Evolutionary conservation across 2,797 vertebrate genomes (phyloP), one percentile per base, ranked within the genome.

Genomic region (Falco biarmicus): DNA sequence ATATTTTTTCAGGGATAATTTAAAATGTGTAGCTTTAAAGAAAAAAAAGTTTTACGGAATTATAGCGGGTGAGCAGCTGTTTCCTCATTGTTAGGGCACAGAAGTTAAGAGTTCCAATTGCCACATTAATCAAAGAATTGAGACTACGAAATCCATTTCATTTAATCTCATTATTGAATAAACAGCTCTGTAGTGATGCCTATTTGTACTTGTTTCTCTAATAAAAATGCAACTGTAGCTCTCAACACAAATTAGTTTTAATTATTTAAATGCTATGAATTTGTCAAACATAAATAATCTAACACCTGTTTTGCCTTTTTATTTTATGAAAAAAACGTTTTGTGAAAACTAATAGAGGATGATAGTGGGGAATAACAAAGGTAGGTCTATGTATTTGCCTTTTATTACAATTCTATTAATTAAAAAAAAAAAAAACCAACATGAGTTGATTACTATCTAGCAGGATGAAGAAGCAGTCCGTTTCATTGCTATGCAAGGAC

Each of bases 201-300:
- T 98, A 97, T 98, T 98, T 98, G 98, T 98, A 98, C 97, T 97
- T 98, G 96, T 98, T 98, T 98, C 97, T 98, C 96, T 98, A 98
- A 98, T 98, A 98, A 98, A 98, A 97, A 98, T 98, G 96, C 97
- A 98, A 98, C 97, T 94, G 93, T 97, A 98, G 98, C 95, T 98
- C 98, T 98, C 97, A 97, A 98, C 96, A 97, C 96, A 98, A 98
- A 98, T 98, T 98, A 98, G 97, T 98, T 98, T 98, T 98, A 98
- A 98, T 98, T 98, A 98, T 98, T 98, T 98, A 98, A 98, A 98
- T 98, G 32, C 82, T 96, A 98, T 96, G 93, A 98, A 96, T 97
- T 97, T 98, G 84, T 98, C 97, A 98, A 94, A 96, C 82, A 64
- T 95, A 95, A 98, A 95, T 96, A 97, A 97, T 96, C 95, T 97